Evolutionary conservation across 2,888 invertebrate genomes (phyloP), one percentile per base, ranked within the genome.

Genomic region (Pristionchus entomophagus): DNA sequence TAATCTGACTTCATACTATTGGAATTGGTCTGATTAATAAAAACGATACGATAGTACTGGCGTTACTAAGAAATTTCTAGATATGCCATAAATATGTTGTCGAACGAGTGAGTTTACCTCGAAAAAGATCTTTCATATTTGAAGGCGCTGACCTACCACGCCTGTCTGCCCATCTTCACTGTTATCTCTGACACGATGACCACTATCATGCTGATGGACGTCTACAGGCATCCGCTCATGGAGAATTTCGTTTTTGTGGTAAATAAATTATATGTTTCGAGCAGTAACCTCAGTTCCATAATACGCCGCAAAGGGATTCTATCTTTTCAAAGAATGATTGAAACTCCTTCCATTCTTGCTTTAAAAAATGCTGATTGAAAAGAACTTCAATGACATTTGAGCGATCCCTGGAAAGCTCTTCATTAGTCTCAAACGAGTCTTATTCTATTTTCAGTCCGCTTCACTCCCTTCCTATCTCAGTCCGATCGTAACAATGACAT

Each of bases 101-200:
- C n/a, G n/a, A n/a, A n/a, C n/a, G n/a, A n/a, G n/a, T n/a, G n/a
- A n/a, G n/a, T n/a, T n/a, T n/a, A n/a, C n/a, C n/a, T n/a, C n/a
- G n/a, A n/a, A n/a, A n/a, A n/a, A n/a, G n/a, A n/a, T n/a, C n/a
- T n/a, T n/a, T n/a, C n/a, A n/a, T n/a, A n/a, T n/a, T n/a, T 41
- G 0, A 22, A 69, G 69, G n/a, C 69, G 0, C 69, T 69, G 5
- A 69, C 69, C 69, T 69, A 69, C 69, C 69, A 69, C n/a, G 69
- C 69, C 8, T 69, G 69, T 38, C n/a, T 69, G n/a, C 69, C 69
- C 38, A 69, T 69, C n/a, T 69, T 35, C 38, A 69, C 38, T n/a
- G 69, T 38, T 2, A 41, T 69, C 17, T 35, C 69, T 2, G 38
- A 38, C 22, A 32, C 38, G 2, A 19, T 38, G 38, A 38, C n/a